Conservation (phyloP, 2,113 vertebrate genomes). For the Phocoena phocoena region DNA sequence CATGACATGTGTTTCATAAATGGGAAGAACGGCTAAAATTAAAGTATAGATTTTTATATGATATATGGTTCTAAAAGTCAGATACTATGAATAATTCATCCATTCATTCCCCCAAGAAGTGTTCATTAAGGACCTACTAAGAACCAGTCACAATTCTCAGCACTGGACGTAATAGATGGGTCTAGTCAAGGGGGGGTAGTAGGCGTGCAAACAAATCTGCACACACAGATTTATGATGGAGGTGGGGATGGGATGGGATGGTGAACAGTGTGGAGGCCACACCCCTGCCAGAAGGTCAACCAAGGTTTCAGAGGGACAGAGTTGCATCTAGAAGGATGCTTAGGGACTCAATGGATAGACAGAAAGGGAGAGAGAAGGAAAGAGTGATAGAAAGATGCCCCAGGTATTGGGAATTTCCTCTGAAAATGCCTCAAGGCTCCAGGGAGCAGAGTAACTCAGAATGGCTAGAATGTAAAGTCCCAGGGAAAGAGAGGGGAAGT, state of each 20-base stretch:
- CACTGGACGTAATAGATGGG: not conserved
- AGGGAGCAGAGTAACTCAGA: not conserved
- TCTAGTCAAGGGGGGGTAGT: not conserved
- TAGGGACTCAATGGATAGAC: not conserved
- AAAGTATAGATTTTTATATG: constrained; percentile 40
- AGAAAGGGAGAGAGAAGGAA: not conserved
- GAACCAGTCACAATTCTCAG: not conserved
- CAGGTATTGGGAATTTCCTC: not conserved
- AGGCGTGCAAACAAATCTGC: not conserved
- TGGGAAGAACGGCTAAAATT: constrained; percentile 47
- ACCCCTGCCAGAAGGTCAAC: too few relatives aligned
- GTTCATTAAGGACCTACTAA: not conserved
- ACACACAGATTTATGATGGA: not conserved
- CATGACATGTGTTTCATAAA: constrained; percentile 44
- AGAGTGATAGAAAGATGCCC: not conserved
- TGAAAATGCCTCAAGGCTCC: not conserved
- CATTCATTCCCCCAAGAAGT: not conserved
- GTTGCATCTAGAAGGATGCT: not conserved
- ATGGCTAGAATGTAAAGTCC: not conserved
- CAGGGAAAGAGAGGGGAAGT: not conserved
- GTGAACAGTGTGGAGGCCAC: too few relatives aligned
- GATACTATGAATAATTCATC: not conserved
- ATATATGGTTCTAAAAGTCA: constrained; percentile 33
- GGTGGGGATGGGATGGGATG: too few relatives aligned
- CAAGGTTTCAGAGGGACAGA: not conserved